Evolutionary conservation across 1,140 invertebrate genomes (phyloP).

Genomic region (Leucophenga varia): DNA sequence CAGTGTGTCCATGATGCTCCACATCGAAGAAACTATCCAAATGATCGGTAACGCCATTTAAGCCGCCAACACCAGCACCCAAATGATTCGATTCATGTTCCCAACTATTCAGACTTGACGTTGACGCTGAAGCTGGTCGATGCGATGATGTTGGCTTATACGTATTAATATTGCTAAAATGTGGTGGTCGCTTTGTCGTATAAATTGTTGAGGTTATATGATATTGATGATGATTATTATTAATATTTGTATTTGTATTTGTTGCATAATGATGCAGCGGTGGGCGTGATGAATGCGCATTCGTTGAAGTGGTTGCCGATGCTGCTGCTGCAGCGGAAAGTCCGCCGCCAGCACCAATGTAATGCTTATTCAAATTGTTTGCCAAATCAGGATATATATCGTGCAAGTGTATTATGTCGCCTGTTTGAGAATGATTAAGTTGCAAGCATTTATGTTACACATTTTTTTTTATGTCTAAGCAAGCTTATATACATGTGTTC

Average conservation of each 20-base stretch:
- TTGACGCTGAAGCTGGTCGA: constrained; percentile 8
- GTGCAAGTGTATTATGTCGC: constrained; percentile 56
- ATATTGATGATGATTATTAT: constrained; percentile 28
- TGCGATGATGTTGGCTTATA: constrained; percentile 12
- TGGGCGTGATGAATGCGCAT: constrained; percentile 12
- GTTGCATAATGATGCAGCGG: constrained; percentile 30
- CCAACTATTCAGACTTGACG: constrained; percentile 36
- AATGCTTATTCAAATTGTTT: constrained; percentile 38
- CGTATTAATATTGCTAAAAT: constrained; percentile 12
- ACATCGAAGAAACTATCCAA: constrained; percentile 51
- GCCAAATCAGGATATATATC: constrained; percentile 54
- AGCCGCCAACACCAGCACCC: constrained; percentile 2
- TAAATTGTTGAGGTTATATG: constrained; percentile 18
- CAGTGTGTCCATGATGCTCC: constrained; percentile 15
- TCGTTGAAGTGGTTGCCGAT: not conserved
- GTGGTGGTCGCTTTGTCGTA: constrained; percentile 43
- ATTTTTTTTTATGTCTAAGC: constrained; percentile 19
- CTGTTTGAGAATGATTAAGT: constrained; percentile 20
- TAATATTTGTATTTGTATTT: not conserved
- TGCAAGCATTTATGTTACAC: constrained; percentile 18
- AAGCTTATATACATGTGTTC: not conserved
- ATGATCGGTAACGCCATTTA: constrained; percentile 46
- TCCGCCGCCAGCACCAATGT: too few species aligned
- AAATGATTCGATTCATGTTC: constrained; percentile 44
- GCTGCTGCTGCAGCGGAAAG: constrained; percentile 19